Evolutionary conservation across 2,888 invertebrate species (phyloP).

Genomic region (Andrena trimmerana): DNA sequence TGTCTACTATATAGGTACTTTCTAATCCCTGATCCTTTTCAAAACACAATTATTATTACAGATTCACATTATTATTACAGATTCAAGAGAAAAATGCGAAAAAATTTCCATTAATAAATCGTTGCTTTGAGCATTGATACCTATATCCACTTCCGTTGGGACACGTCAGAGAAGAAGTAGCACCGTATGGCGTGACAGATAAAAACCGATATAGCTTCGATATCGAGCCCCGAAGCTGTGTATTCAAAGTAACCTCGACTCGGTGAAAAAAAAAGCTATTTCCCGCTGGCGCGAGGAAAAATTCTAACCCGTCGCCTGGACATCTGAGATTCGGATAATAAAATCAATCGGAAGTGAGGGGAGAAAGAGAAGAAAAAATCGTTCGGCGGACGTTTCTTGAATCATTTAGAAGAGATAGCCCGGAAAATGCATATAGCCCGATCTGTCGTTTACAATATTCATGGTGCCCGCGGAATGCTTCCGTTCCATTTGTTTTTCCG

Average conservation of each 20-base stretch:
- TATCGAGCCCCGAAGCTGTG: conserved; percentile 40
- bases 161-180: conserved; percentile 27
- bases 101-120: not conserved
- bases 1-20: too few relatives aligned
- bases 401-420: conserved; percentile 54
- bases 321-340: conserved; percentile 63
- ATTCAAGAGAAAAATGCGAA: not conserved
- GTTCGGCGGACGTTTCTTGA: conserved; percentile 38
- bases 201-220: conserved; percentile 67
- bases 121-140: not conserved
- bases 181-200: conserved; percentile 61
- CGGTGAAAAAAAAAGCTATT: conserved; percentile 51
- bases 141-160: not conserved
- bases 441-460: conserved; percentile 46
- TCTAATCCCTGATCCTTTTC: too few relatives aligned
- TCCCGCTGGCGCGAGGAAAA: conserved; percentile 42
- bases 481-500: not conserved
- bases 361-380: conserved; percentile 28
- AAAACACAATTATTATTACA: not conserved
- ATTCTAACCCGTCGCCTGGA: conserved; percentile 30
- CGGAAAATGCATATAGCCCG: conserved; percentile 17
- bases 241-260: conserved; percentile 62
- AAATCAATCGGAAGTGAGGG: conserved; percentile 60
- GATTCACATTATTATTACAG: not conserved
- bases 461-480: conserved; percentile 16